These are phyloP conservation scores for Paedocypris micromegethes DNA, from an alignment of 2,797 vertebrate genomes.

Conservation along the genomic window DNA sequence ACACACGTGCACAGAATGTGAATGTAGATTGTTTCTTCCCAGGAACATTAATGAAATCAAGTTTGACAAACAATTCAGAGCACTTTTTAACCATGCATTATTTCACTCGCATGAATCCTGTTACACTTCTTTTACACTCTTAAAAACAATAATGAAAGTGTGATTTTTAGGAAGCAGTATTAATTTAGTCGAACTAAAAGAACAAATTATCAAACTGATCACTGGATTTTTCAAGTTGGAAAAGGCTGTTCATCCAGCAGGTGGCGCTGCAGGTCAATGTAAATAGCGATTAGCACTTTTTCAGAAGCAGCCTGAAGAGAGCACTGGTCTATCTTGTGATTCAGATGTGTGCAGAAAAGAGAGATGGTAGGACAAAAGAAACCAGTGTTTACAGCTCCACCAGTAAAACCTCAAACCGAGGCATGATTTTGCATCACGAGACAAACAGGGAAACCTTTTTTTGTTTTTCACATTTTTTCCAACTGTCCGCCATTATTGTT, in stretches of 20 bases:
- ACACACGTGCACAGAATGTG: neutral
- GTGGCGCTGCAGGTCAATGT: constrained; percentile 7
- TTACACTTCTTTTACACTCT: neutral
- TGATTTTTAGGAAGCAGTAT: neutral
- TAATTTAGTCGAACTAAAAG: too few species aligned
- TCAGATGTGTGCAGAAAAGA: constrained; percentile 26
- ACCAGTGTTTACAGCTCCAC: neutral
- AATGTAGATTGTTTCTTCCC: neutral
- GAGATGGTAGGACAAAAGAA: constrained; percentile 19
- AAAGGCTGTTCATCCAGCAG: constrained; percentile 1
- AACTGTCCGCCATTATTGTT: constrained; percentile 10
- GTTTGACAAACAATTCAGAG: too few species aligned
- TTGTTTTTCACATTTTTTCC: neutral
- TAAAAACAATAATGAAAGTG: neutral
- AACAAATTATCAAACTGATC: too few species aligned
- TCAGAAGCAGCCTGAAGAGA: constrained; percentile 2
- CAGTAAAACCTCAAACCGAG: too few species aligned
- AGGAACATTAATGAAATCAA: too few species aligned
- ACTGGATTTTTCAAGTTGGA: too few species aligned
- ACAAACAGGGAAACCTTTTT: neutral
- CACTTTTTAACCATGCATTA: too few species aligned
- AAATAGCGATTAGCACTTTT: neutral
- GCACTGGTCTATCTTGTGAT: constrained; percentile 27
- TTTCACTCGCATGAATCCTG: too few species aligned
- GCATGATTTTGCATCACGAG: too few species aligned